Base-by-base conservation (phyloP, 2,113 vertebrate genomes). In the Rhabdornis inornatus region DNA sequence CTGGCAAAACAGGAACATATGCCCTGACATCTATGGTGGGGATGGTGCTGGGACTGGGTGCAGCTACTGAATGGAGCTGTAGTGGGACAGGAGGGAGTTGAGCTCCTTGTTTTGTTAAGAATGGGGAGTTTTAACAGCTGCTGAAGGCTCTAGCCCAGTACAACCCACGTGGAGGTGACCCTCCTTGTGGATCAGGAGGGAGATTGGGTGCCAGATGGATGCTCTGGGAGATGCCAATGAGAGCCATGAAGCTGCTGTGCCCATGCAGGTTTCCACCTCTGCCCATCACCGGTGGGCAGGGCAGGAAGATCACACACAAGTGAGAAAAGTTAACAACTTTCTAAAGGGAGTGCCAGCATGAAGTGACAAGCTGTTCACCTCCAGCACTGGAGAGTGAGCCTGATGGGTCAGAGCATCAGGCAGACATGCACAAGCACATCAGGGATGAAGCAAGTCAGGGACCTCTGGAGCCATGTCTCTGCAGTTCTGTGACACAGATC, bases 11-110 rank as follows among this genome's bases (percentile, higher is more conserved):
- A 74, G 44, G 65, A 66, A 35, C 86, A 86, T 87, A 72, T 82
- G 94, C 55, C 89, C 44, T 90, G 90, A 56, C 82, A 96, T 92
- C 92, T 96, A 91, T 0, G 0, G 31, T 33, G 56, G 80, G 55
- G 60, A 40, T 2, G 2, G 45, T n/a, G 30, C 7, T 79, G 49
- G 37, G 33, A 49, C 11, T 1, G 13, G 86, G 55, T 10, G 44
- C 40, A 61, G 65, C 15, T 37, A 12, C n/a, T 7, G 10, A 15
- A 14, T 3, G 7, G 66, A 24, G 23, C 28, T 42, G 55, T 20
- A 47, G 28, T 8, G 20, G 74, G 49, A 4, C 4, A 68, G 40
- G 25, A 63, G 56, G 33, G 30, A 80, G 47, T 33, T 68, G 40
- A 65, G 33, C 40, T 44, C 40, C 1, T 0, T 37, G 20, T 40